phyloP scores from a whole-genome alignment of 2,113 vertebrate genomes.

The Circaetus gallicus region DNA sequence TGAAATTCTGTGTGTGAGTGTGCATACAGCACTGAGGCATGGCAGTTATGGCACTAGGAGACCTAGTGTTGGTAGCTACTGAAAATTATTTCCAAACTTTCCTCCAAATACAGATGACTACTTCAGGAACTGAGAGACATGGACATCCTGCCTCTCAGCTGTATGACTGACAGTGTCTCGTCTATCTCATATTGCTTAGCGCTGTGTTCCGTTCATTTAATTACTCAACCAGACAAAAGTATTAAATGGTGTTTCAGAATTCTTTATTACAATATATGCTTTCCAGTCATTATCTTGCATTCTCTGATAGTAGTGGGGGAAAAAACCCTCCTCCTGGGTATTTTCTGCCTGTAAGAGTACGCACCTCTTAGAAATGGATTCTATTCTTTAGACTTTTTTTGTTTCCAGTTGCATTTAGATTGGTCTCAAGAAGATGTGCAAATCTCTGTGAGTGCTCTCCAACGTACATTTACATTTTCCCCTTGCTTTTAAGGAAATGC shows the following conservation, averaged over 20 bases:
- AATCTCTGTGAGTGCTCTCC: background rate
- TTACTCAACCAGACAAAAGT: slow-evolving; percentile 12
- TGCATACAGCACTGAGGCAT: background rate
- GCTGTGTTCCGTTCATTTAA: background rate
- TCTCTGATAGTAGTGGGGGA: background rate
- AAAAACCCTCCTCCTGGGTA: background rate
- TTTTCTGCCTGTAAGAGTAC: background rate
- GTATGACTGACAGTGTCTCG: background rate
- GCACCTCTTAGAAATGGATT: background rate
- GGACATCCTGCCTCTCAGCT: background rate
- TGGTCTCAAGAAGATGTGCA: background rate
- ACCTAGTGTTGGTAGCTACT: background rate
- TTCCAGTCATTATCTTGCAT: background rate
- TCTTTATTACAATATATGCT: background rate
- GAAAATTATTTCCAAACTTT: background rate
- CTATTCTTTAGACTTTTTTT: background rate
- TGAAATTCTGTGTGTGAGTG: background rate
- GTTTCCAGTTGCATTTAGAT: background rate
- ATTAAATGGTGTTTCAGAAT: slow-evolving; percentile 6
- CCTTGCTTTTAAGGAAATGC: background rate
- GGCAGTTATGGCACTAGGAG: background rate
- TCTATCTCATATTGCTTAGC: background rate
- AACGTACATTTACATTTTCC: background rate
- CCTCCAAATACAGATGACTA: background rate
- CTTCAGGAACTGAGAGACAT: background rate